These are phyloP conservation scores for Drosophila sechellia DNA, from an alignment of 1,140 invertebrate genomes.

Conservation along the genomic window DNA sequence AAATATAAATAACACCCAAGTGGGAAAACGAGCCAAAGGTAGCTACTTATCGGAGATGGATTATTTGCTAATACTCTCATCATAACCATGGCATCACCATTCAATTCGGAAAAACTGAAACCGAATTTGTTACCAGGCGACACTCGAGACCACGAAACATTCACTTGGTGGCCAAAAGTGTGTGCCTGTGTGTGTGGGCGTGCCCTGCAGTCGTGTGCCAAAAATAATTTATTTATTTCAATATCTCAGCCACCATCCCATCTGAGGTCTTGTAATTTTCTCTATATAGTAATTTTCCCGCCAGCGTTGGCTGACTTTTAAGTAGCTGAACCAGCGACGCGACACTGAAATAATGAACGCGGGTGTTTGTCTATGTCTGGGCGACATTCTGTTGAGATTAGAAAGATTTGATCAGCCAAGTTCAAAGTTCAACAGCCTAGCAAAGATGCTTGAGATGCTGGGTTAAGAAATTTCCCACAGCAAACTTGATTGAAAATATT, in stretches of 20 bases:
- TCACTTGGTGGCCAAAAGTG: slow-evolving; percentile 18
- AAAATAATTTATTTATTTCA: slow-evolving; percentile 74
- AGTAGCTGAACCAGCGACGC: slow-evolving; percentile 18
- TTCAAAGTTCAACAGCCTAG: slow-evolving; percentile 34
- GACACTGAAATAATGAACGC: slow-evolving; percentile 37
- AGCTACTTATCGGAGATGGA: slow-evolving; percentile 41
- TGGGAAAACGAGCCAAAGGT: slow-evolving; percentile 7
- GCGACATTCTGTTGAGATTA: slow-evolving; percentile 3
- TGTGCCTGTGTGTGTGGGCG: not conserved
- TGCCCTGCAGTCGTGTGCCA: slow-evolving; percentile 59
- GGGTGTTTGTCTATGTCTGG: slow-evolving; percentile 14
- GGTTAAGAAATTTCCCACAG: not conserved
- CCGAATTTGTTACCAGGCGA: slow-evolving; percentile 45
- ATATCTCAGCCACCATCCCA: slow-evolving; percentile 18
- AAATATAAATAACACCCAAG: slow-evolving; percentile 48
- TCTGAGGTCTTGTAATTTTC: slow-evolving; percentile 37
- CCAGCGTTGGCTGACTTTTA: slow-evolving; percentile 54
- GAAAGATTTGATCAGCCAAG: slow-evolving; percentile 9
- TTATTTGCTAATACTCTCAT: slow-evolving; percentile 41
- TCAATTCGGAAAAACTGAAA: slow-evolving; percentile 20
- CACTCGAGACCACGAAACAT: slow-evolving; percentile 10
- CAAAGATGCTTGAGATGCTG: slow-evolving; percentile 9
- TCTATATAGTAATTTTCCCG: slow-evolving; percentile 33
- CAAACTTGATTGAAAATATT: not conserved
- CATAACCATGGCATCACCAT: slow-evolving; percentile 53